Conservation (phyloP, 1,140 invertebrate genomes). For the Rhopalosiphum padi region DNA sequence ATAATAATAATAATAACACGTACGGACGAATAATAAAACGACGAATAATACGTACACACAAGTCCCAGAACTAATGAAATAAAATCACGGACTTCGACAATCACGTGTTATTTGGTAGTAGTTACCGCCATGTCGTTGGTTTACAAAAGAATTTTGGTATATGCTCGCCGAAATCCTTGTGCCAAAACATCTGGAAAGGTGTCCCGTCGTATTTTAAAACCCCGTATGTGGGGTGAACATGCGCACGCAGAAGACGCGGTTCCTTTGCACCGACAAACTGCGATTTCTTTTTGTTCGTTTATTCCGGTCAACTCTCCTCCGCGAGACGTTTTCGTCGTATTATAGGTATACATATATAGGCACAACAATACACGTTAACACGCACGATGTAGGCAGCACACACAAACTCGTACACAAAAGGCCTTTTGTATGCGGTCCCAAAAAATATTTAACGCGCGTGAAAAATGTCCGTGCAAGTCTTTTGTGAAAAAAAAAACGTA, state of each 20-base stretch:
- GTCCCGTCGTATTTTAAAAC: conserved; percentile 1
- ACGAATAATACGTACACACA: not conserved
- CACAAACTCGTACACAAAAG: not conserved
- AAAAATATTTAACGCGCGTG: conserved; percentile 28
- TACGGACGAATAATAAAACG: conserved; percentile 1
- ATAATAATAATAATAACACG: not conserved
- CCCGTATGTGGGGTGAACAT: not conserved
- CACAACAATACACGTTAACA: not conserved
- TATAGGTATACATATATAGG: not conserved
- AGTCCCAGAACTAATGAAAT: not conserved
- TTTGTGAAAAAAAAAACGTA: not conserved
- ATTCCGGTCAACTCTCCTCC: conserved; percentile 30
- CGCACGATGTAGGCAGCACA: not conserved
- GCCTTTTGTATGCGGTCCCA: not conserved
- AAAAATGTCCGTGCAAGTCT: conserved; percentile 4
- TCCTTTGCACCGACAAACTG: not conserved
- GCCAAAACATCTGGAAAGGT: conserved; percentile 56
- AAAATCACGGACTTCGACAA: not conserved
- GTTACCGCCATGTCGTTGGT: not conserved
- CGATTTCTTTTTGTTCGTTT: conserved; percentile 26
- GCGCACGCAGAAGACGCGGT: not conserved
- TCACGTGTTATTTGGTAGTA: not conserved
- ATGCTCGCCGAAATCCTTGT: not conserved
- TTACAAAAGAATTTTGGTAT: conserved; percentile 33
- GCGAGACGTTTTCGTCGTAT: not conserved